These are phyloP conservation scores for Nowickia ferox DNA, from an alignment of 2,888 invertebrate genomes.

Conservation along the genomic window DNA sequence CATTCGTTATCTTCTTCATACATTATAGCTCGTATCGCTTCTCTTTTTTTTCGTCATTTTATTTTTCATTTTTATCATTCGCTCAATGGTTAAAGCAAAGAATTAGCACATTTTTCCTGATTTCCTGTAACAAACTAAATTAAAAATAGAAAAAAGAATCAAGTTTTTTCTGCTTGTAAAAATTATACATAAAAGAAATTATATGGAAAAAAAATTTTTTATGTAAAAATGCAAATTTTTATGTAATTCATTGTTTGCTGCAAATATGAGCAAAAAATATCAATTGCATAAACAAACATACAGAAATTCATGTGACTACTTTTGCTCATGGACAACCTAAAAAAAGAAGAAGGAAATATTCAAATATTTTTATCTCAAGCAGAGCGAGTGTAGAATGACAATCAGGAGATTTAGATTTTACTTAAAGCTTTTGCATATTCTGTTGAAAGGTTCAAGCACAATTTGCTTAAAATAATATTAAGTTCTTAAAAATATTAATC, in stretches of 20 bases:
- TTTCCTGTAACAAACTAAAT: conserved; percentile 62
- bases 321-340: background rate
- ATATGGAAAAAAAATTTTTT: conserved; percentile 40
- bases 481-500: background rate
- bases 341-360: background rate
- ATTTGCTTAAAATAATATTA: background rate
- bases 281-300: conserved; percentile 49
- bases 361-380: conserved; percentile 34
- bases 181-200: conserved; percentile 14
- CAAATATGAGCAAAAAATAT: conserved; percentile 17
- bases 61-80: background rate
- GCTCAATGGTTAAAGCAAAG: conserved; percentile 57
- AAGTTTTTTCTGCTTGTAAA: background rate
- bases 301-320: conserved; percentile 54
- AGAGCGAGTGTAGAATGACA: conserved; percentile 16
- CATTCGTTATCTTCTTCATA: conserved; percentile 69
- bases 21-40: conserved; percentile 54
- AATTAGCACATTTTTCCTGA: conserved; percentile 70
- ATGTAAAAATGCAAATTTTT: conserved; percentile 68
- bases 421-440: background rate
- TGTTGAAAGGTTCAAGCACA: background rate
- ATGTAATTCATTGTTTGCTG: conserved; percentile 69
- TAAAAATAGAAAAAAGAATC: conserved; percentile 7
- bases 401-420: conserved; percentile 32
- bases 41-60: background rate